Evolutionary conservation across 92 coral and sea anemone species (phyloP).

Genomic region (Epizoanthus stellaris): DNA sequence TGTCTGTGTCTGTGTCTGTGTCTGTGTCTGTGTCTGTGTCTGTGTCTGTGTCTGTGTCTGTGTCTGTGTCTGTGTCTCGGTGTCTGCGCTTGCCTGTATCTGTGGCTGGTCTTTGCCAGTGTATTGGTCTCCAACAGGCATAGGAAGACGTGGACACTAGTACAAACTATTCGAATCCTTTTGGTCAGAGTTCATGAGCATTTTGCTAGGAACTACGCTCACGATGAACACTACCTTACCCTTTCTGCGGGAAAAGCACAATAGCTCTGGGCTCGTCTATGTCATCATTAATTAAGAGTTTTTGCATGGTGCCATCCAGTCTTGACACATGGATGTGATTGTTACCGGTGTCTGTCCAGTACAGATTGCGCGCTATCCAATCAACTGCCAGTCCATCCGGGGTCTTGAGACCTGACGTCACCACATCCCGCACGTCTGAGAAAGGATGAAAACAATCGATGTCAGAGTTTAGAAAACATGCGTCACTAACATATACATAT

Average conservation of each 20-base stretch:
- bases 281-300: slow-evolving; percentile 2
- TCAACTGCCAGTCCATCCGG: slow-evolving; percentile 39
- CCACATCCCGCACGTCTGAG: slow-evolving; percentile 26
- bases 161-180: too few relatives aligned
- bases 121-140: too few relatives aligned
- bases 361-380: slow-evolving; percentile 35
- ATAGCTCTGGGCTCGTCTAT: slow-evolving; percentile 36
- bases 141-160: too few relatives aligned
- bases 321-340: slow-evolving; percentile 36
- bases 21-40: too few relatives aligned
- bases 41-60: too few relatives aligned
- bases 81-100: too few relatives aligned
- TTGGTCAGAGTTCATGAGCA: background rate
- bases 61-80: too few relatives aligned
- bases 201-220: background rate
- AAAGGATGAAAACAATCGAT: background rate
- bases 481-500: too few relatives aligned
- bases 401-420: slow-evolving; percentile 20
- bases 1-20: too few relatives aligned
- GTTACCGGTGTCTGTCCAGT: slow-evolving; percentile 37
- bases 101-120: too few relatives aligned
- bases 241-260: slow-evolving; percentile 37
- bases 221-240: background rate
- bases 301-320: slow-evolving; percentile 33
- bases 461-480: background rate